Conservation (phyloP, 2,797 vertebrate species). For the Hyperoplus lanceolatus region DNA sequence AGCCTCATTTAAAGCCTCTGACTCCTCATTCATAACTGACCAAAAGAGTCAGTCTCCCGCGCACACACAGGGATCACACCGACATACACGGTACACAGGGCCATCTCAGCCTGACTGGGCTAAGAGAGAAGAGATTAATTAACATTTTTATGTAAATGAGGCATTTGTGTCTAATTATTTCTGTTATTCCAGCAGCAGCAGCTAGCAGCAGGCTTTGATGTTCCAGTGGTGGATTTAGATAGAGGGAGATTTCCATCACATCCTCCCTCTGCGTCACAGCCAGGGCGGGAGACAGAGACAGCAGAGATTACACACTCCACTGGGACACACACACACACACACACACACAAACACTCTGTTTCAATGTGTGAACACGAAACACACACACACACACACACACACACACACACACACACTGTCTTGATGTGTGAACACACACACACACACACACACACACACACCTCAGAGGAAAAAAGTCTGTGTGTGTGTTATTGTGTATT, state of each 20-base stretch:
- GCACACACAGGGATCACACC: constrained; percentile 49
- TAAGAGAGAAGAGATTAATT: constrained; percentile 94
- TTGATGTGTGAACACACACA: constrained; percentile 7
- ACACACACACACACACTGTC: constrained; percentile 40
- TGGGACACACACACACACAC: constrained; percentile 61
- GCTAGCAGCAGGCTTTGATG: constrained; percentile 92
- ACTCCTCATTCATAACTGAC: constrained; percentile 58
- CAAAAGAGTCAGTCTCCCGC: constrained; percentile 17
- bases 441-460: constrained; percentile 34
- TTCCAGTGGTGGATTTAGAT: constrained; percentile 98
- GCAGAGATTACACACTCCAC: constrained; percentile 78
- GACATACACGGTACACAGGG: constrained; percentile 30
- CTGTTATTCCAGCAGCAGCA: constrained; percentile 83
- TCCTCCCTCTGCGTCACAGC: constrained; percentile 93
- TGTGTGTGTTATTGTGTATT: constrained; percentile 42
- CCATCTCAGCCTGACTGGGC: constrained; percentile 74
- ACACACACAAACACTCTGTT: background rate
- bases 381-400: constrained; percentile 26
- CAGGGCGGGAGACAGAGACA: constrained; percentile 94
- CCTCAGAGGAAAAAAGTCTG: constrained; percentile 66
- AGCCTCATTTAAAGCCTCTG: constrained; percentile 10
- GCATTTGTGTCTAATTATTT: constrained; percentile 91
- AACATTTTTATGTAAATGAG: constrained; percentile 98
- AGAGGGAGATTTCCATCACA: constrained; percentile 96
- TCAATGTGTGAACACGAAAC: constrained; percentile 5